Percentiles rank a stretch among this genome's conserved stretches.
Conservation (phyloP, 2,113 vertebrate genomes). For the Tachysurus fulvidraco region DNA sequence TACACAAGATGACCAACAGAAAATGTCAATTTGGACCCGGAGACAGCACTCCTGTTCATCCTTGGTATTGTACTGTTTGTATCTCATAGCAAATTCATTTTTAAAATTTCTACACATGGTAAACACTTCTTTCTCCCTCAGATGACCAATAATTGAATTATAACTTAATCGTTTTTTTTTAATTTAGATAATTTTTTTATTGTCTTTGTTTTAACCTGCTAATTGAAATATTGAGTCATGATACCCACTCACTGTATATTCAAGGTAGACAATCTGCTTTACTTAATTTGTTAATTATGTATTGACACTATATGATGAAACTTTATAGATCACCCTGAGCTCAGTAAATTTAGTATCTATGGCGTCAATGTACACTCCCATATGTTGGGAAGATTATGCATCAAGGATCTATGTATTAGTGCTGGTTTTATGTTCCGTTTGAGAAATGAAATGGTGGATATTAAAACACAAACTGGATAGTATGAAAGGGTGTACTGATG, state of each 20-base stretch:
- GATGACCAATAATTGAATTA: background rate
- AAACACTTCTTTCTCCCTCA: background rate
- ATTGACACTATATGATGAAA: background rate
- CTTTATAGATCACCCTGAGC: background rate
- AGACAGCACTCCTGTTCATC: conserved; percentile 8
- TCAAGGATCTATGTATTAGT: background rate
- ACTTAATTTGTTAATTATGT: background rate
- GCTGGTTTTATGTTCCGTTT: background rate
- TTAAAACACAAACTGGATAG: background rate
- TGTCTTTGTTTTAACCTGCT: background rate
- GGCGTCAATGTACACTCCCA: too few species aligned
- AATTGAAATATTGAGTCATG: background rate
- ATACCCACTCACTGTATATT: background rate
- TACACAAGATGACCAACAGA: background rate
- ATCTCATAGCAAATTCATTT: background rate
- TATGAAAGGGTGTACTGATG: background rate
- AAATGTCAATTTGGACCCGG: background rate
- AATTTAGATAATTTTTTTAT: background rate
- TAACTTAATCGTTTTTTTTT: too few species aligned
- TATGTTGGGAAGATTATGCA: background rate
- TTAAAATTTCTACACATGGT: background rate
- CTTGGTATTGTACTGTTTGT: conserved; percentile 24
- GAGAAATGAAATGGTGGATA: background rate
- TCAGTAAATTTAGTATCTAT: background rate
- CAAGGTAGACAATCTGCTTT: background rate